phyloP scores from a whole-genome alignment of 2,113 vertebrate species.

The Tupaia tana region DNA sequence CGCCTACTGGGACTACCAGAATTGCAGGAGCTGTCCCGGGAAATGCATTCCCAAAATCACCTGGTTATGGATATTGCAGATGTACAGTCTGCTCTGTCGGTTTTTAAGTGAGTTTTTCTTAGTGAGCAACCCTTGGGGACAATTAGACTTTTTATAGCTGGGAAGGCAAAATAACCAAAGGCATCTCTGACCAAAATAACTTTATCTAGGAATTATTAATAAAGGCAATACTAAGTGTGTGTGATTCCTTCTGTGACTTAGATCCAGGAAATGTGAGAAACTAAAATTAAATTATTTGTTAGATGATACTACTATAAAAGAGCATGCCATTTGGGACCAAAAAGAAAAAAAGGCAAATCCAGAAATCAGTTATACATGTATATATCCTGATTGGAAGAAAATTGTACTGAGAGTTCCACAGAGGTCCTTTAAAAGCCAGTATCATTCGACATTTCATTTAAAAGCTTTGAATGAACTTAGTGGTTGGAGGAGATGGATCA shows the following conservation, averaged over 20 bases:
- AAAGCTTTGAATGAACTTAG: not conserved
- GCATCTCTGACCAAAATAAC: not conserved
- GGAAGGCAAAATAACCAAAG: constrained; percentile 27
- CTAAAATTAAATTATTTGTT: not conserved
- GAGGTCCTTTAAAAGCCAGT: not conserved
- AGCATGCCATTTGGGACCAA: not conserved
- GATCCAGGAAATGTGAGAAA: not conserved
- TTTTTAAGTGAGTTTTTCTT: not conserved
- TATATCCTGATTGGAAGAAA: not conserved
- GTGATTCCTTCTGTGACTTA: not conserved
- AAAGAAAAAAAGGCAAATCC: not conserved
- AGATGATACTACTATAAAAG: not conserved
- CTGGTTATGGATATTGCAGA: not conserved
- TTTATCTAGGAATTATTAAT: not conserved
- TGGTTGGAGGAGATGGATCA: too few relatives aligned
- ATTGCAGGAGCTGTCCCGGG: not conserved
- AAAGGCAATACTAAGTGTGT: not conserved
- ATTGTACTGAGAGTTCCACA: not conserved
- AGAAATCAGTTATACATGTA: not conserved
- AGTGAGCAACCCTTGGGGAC: not conserved
- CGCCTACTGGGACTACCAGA: not conserved
- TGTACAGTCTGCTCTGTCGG: not conserved
- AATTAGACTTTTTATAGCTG: constrained; percentile 40
- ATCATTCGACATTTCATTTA: not conserved
- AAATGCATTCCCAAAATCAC: not conserved